Base-by-base conservation (phyloP, 2,888 invertebrate genomes). In the Orchesellides sinensis region DNA sequence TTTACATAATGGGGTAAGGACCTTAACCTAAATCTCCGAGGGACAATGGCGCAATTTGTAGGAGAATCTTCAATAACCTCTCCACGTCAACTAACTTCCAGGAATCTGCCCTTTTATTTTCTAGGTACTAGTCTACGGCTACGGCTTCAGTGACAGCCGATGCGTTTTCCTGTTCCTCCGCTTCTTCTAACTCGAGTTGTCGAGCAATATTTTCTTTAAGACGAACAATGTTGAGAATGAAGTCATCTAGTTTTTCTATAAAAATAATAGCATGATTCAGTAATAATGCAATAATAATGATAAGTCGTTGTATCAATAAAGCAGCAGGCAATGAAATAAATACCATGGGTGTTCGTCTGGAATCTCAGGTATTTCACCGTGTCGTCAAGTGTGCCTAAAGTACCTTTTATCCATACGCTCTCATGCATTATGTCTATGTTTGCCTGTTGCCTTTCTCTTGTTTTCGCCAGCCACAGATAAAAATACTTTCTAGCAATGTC, bases 181-280 rank as follows among this genome's bases (percentile, higher is more conserved):
- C 82, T 35, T 83, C 84, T 68, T 86, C 86, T 40, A 77, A 23
- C n/a, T 59, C 84, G 6, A 86, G 29, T 25, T 83, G 70, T 5
- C 25, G 19, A 17, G 74, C 72, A 4, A 86, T 85, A 3, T 81
- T 81, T 10, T 66, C 52, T 47, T 86, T 86, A 23, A 86, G 49
- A 32, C 66, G 72, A 12, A 86, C 19, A n/a, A 86, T 81, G 61
- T 72, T 82, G 23, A 83, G 8, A 40, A 86, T 84, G 63, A 86
- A 85, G 23, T 83, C 79, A 56, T 86, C 86, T 14, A 86, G 72
- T 80, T 80, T 83, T 59, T 84, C 86, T 86, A 56, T 40, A 2
- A 32, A 29, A 27, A 19, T 23, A 59, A 47, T 12, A 65, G 40
- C 12, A 65, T 25, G 29, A 27, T 63, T 29, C 17, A 6, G 17